phyloP scores from a whole-genome alignment of 2,113 vertebrate species.

The Heterotilapia buettikoferi region DNA sequence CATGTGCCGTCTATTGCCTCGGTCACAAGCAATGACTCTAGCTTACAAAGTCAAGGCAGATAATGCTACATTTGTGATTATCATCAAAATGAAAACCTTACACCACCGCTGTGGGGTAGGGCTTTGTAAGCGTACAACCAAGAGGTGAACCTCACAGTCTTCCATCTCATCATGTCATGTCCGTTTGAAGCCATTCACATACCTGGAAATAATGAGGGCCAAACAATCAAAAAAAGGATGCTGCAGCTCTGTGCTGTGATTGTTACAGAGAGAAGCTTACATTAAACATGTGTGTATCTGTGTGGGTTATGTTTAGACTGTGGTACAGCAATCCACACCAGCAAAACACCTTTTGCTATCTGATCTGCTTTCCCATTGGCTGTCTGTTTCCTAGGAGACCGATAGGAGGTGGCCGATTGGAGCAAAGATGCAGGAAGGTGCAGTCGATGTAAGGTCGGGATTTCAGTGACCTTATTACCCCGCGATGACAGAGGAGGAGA shows the following conservation, averaged over 20 bases:
- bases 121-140: neutral
- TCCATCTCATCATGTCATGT: neutral
- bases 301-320: neutral
- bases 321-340: conserved; percentile 2
- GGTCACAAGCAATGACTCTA: neutral
- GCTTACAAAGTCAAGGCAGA: neutral
- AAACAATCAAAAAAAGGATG: neutral
- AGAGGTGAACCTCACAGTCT: neutral
- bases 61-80: neutral
- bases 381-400: conserved; percentile 53
- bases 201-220: neutral
- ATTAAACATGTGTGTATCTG: neutral
- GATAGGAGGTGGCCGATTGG: conserved; percentile 37
- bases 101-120: neutral
- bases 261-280: neutral
- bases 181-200: neutral
- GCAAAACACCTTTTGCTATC: conserved; percentile 29
- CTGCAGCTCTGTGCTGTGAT: neutral
- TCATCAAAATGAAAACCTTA: neutral
- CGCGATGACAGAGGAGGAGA: neutral
- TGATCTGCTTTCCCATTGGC: conserved; percentile 31
- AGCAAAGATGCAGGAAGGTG: conserved; percentile 16
- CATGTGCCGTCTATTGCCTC: neutral
- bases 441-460: conserved; percentile 25
- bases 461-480: conserved; percentile 37